Conservation (phyloP, 1,140 invertebrate species). For the Lanistes nyassanus region DNA sequence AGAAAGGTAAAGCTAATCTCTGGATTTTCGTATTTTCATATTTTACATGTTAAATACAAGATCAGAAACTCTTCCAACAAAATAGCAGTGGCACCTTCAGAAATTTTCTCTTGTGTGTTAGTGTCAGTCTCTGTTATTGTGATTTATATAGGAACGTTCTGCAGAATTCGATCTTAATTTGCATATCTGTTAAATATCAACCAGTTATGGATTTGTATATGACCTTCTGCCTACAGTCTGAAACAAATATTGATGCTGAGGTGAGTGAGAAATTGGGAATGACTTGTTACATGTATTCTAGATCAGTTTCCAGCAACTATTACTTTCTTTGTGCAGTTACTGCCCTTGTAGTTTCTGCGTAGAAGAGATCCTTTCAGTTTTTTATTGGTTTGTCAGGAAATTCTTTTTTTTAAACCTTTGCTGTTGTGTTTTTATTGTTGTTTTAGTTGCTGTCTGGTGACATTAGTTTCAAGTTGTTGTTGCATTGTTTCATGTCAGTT, state of each 20-base stretch:
- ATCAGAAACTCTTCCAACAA: too few species aligned
- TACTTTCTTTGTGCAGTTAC: background rate
- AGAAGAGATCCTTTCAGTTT: background rate
- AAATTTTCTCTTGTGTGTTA: too few species aligned
- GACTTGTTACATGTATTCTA: background rate
- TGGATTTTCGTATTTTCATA: background rate
- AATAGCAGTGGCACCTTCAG: too few species aligned
- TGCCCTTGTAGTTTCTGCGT: background rate
- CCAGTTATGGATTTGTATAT: too few species aligned
- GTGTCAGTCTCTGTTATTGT: too few species aligned
- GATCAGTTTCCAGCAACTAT: background rate
- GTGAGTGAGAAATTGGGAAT: constrained; percentile 11
- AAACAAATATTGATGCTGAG: constrained; percentile 23
- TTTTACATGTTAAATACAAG: too few species aligned
- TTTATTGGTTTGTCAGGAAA: background rate
- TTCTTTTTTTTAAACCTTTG: background rate
- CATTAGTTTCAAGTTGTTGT: too few species aligned
- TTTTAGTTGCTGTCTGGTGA: too few species aligned
- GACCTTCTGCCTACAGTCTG: constrained; percentile 14
- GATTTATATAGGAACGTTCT: too few species aligned
- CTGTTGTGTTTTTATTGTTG: too few species aligned
- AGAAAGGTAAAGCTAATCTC: constrained; percentile 65
- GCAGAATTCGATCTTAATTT: background rate
- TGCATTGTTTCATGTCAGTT: too few species aligned
- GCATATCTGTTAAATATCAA: too few species aligned